Evolutionary conservation across 2,797 vertebrate species (phyloP), one percentile per base, ranked within the genome.

Genomic region (Tragopan temminckii): DNA sequence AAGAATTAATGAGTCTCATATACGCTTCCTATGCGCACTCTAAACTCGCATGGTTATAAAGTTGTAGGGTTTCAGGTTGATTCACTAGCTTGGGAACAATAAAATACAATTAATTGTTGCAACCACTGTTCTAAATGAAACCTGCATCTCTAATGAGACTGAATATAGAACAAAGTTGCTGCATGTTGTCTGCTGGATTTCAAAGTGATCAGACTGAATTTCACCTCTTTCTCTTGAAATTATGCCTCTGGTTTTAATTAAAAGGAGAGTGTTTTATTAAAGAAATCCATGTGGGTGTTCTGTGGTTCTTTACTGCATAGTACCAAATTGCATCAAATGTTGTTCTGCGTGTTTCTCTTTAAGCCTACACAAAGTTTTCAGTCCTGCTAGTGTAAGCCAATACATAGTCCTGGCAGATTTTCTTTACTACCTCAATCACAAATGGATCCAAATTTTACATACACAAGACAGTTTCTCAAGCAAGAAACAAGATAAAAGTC

Each of bases 351-450:
- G 48, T 85, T 92, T 95, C 77, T 21, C 38, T 85, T 67, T 75
- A 93, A 74, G 80, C n/a, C 94, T 71, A 42, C 53, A 27, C 58
- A 80, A 80, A 94, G 35, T 52, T 95, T 90, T 76, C 40, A 81
- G 61, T 77, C 29, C 59, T 67, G 48, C 74, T 66, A 81, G 35
- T 67, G 29, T 52, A 29, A 48, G 16, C 45, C 76, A 83, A 64
- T 64, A 42, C 31, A n/a, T 33, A 95, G 15, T 57, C 9, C 38
- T 88, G 62, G 8, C 25, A 90, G n/a, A 16, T 89, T 91, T 80
- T 93, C 31, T 84, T 50, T 55, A 42, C 52, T 50, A 71, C 27
- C 29, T 84, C 67, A 45, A 19, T 45, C 43, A 33, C 12, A 7
- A 90, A 62, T 7, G 7, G 43, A 53, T 89, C 6, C 6, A 80